Conservation (phyloP, 2,888 invertebrate genomes). For the Rotaria macrura region DNA sequence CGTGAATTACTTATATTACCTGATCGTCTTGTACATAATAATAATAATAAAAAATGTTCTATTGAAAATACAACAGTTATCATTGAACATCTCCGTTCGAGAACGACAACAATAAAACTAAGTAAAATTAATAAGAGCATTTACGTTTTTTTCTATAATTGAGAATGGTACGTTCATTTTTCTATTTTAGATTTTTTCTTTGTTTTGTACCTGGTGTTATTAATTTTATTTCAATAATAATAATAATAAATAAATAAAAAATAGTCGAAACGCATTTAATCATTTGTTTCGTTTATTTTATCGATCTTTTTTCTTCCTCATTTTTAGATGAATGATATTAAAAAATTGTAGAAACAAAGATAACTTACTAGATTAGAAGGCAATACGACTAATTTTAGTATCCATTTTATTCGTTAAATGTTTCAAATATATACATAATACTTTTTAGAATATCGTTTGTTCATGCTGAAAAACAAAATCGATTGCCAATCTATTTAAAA, state of each 20-base stretch:
- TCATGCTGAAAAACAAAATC: too few species aligned
- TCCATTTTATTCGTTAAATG: too few species aligned
- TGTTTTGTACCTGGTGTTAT: neutral
- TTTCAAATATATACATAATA: too few species aligned
- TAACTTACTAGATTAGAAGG: too few species aligned
- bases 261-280: too few species aligned
- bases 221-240: neutral
- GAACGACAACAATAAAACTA: neutral
- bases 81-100: neutral
- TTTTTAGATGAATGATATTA: neutral
- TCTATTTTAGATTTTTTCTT: neutral
- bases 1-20: slow-evolving; percentile 21
- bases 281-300: neutral
- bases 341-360: neutral
- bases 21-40: neutral
- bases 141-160: neutral
- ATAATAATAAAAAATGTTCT: neutral
- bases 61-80: neutral
- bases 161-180: neutral
- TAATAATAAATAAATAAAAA: neutral
- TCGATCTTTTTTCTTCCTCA: neutral
- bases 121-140: neutral
- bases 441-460: too few species aligned
- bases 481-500: too few species aligned
- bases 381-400: too few species aligned